Base-by-base conservation (phyloP, 2,797 vertebrate species). In the Danio jaintianensis region DNA sequence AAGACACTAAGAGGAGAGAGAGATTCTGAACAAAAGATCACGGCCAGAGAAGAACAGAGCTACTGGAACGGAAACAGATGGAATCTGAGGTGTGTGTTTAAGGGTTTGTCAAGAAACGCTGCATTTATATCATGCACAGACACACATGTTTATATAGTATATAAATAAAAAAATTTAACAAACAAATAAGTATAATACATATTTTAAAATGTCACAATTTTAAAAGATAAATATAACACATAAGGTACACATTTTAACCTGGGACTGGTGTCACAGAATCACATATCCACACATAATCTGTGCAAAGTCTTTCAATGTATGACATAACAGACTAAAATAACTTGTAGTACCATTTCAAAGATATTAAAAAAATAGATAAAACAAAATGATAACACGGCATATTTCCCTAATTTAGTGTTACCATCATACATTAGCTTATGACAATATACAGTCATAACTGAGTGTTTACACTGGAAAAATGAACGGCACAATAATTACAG, bases 61-160 rank as follows among this genome's bases (percentile, higher is more conserved):
- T 87, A 92, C 90, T 91, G 87, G 82, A 89, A 91, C 50, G 87
- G 85, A 91, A 93, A 89, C 62, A 88, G n/a, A n/a, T 82, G 84
- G 50, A 29, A 83, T 59, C 87, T 56, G 69, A 62, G 47, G 42
- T 75, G 61, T 64, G 42, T 69, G 38, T 81, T 82, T 86, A 83
- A 83, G 64, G 50, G 20, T 87, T 86, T 89, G 79, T 86, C 58
- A 40, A 78, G 58, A 42, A 10, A 48, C n/a, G 4, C 36, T 10
- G n/a, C 36, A 40, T 69, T 52, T 29, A 38, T 48, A 1, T 16
- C 47, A 12, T 5, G 10, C 13, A 15, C 7, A 18, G 16, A 20
- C 0, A 10, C 38, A 40, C 0, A 62, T 0, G 15, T 5, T 20
- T 45, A 62, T n/a, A 62, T 8, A 62, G 4, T n/a, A 3, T 18